A percentile compares a stretch with the other conserved stretches of the same genome.
Evolutionary conservation across 1,140 invertebrate genomes (phyloP).

Genomic region (Tetramorium parvispinum): DNA sequence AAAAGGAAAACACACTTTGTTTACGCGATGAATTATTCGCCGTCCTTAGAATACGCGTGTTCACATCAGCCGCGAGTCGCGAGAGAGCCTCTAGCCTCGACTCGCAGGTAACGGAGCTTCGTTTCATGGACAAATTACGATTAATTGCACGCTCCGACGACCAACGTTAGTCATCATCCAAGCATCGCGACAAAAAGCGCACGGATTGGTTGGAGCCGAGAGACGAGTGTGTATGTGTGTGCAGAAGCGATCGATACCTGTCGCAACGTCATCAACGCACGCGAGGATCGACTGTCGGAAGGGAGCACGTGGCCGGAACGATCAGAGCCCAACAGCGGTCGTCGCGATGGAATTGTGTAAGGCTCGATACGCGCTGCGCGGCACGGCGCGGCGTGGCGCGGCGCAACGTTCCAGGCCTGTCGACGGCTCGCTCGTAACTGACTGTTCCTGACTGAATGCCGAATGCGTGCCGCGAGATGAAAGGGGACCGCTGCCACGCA

Average conservation of each 20-base stretch:
- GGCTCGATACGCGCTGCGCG: background rate
- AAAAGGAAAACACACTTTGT: slow-evolving; percentile 34
- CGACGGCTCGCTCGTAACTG: slow-evolving; percentile 85
- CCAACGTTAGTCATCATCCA: slow-evolving; percentile 45
- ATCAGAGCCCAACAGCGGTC: background rate
- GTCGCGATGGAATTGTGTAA: background rate
- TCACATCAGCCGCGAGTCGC: background rate
- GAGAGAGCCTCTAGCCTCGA: too few species aligned
- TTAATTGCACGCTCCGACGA: slow-evolving; percentile 32
- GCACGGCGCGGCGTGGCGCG: background rate
- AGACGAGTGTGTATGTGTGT: background rate
- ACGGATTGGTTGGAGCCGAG: slow-evolving; percentile 27
- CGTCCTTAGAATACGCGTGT: background rate
- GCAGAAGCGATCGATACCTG: slow-evolving; percentile 61
- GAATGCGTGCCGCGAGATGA: slow-evolving; percentile 83
- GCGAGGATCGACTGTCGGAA: slow-evolving; percentile 25
- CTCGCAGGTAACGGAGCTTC: slow-evolving; percentile 18
- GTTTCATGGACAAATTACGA: slow-evolving; percentile 39
- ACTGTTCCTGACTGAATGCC: slow-evolving; percentile 83
- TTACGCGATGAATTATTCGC: slow-evolving; percentile 16
- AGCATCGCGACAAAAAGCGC: slow-evolving; percentile 18
- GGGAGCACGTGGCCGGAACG: slow-evolving; percentile 47
- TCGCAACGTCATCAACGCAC: slow-evolving; percentile 53
- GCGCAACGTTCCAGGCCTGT: slow-evolving; percentile 75
- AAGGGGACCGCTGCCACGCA: slow-evolving; percentile 83